Base-by-base conservation (phyloP, 2,888 invertebrate species). In the Euphydryas editha region DNA sequence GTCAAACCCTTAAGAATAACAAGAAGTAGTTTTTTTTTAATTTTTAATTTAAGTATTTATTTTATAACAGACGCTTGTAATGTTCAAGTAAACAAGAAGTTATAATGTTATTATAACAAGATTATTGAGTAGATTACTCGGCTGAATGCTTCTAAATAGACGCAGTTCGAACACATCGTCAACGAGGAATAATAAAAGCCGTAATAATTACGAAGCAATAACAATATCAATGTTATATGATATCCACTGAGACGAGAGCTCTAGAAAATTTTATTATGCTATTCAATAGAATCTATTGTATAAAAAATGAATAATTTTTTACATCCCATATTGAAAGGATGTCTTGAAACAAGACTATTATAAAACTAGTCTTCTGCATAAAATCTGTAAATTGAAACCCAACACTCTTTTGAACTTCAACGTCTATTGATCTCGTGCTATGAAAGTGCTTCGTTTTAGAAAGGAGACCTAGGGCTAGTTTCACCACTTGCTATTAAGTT, bases 341-440 rank as follows among this genome's bases (percentile, higher is more conserved):
- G 24, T 24, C 21, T 6, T 51, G 21, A n/a, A 51, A 51, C 24
- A 24, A 6, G 24, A 47, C 11, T 51, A 13, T 21, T 15, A 51
- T 13, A 24, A 51, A 24, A 24, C 21, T 24, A 24, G 49, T 51
- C 49, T 51, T 56, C 11, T 56, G 36, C 20, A 37, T 46, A 56
- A 30, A 46, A 24, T 24, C 17, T 42, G 30, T 63, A 58, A 51
- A 63, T 49, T 57, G 57, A 58, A 58, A 58, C 57, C 46, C 39
- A 30, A 49, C 56, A 30, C 49, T 20, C 42, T 24, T 54, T 46
- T 58, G 39, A 49, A 58, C 47, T 39, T 58, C 63, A 49, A 47
- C 20, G 49, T 24, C 49, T 51, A 51, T 51, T 51, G 49, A 51
- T 24, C 49, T 51, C 7, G 21, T 20, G 7, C 49, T 51, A 24